phyloP scores from a whole-genome alignment of 2,888 invertebrate species.

The Clusia tigrina region DNA sequence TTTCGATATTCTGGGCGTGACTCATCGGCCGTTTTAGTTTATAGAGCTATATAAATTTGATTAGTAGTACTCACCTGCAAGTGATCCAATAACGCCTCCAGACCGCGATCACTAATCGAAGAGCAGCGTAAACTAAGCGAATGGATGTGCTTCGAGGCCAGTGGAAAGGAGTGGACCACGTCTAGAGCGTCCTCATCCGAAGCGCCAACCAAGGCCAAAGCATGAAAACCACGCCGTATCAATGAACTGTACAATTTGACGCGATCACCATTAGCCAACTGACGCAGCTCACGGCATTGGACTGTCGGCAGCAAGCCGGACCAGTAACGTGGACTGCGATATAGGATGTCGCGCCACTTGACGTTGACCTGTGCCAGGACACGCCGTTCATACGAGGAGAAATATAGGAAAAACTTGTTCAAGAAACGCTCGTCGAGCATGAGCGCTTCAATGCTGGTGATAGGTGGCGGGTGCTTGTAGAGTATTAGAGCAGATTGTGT shows the following conservation, averaged over 20 bases:
- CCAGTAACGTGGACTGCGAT: constrained; percentile 89
- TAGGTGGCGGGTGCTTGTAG: constrained; percentile 67
- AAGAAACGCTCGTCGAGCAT: constrained; percentile 87
- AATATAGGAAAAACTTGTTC: constrained; percentile 83
- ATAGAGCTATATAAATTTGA: too few relatives aligned
- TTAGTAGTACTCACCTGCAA: constrained; percentile 72
- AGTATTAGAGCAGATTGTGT: constrained; percentile 48
- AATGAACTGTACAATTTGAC: constrained; percentile 80
- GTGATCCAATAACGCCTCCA: constrained; percentile 88
- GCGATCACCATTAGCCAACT: constrained; percentile 68
- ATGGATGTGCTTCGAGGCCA: constrained; percentile 83
- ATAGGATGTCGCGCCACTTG: constrained; percentile 88
- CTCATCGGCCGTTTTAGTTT: background rate
- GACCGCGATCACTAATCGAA: constrained; percentile 88
- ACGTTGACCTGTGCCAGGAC: constrained; percentile 84
- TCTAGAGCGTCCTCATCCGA: constrained; percentile 90
- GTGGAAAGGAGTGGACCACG: constrained; percentile 84
- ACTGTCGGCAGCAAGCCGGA: constrained; percentile 83
- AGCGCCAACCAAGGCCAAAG: constrained; percentile 83
- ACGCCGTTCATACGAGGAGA: constrained; percentile 79
- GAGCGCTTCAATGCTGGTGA: constrained; percentile 77
- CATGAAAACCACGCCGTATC: constrained; percentile 85
- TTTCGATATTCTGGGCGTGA: background rate
- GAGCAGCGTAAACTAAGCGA: constrained; percentile 87
- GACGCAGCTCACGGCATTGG: constrained; percentile 83